Base-by-base conservation (phyloP, 2,888 invertebrate species). In the Caradrina kadenii region DNA sequence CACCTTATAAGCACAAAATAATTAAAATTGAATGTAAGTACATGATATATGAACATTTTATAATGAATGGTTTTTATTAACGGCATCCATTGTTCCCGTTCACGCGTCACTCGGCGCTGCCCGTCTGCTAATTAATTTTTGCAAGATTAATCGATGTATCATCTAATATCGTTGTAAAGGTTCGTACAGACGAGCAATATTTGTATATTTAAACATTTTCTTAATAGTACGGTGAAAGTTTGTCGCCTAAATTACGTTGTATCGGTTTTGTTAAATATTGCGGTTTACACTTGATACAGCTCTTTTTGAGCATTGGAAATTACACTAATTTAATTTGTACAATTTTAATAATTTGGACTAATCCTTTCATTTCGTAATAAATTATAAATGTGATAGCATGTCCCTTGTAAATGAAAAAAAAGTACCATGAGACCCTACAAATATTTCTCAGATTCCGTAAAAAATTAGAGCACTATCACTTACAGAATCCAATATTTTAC, bases 401-500 rank as follows among this genome's bases (percentile, higher is more conserved):
- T 22, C 31, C 7, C 4, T 45, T 35, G 1, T 21, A 13, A 11
- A 39, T 39, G 48, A 64, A 35, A 19, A 22, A 31, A 31, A 31
- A 31, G 31, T 3, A 17, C 1, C 11, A 22, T 22, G 48, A 58
- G 15, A 17, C 17, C 7, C 1, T 22, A 19, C 5, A 17, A 39
- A 61, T 31, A 58, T 49, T 62, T 69, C 49, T 22, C 55, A 70
- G 52, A 19, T 70, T 56, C 26, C 21, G 13, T 59, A 79, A 63
- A 26, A 67, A 73, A 73, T 67, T 59, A 63, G 54, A 79, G 42
- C 60, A 35, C 53, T 56, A 68, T 79, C 62, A 73, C 60, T 79
- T 82, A 81, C 68, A 79, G 76, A 59, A 71, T 76, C 82, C 82
- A 85, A 89, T 88, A 90, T 90, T 89, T 88, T 84, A 85, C 86